A percentile compares a stretch with the other conserved stretches of the same genome.
Evolutionary conservation across 2,113 vertebrate genomes (phyloP).

Genomic region (Brachyhypopomus occidentalis): DNA sequence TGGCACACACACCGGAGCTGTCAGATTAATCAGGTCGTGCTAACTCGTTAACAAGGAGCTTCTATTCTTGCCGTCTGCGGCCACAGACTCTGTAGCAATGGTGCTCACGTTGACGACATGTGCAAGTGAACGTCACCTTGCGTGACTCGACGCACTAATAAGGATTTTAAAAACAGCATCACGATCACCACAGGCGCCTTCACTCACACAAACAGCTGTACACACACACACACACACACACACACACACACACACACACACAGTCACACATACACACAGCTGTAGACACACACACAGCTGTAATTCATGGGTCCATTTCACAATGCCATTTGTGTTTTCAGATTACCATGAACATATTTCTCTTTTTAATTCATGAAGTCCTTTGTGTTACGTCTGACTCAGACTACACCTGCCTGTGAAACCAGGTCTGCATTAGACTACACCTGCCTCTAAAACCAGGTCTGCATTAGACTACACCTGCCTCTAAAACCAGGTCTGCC

Average conservation of each 20-base stretch:
- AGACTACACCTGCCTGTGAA: too few relatives aligned
- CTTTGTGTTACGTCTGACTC: too few relatives aligned
- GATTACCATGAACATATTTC: too few relatives aligned
- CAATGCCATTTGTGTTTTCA: too few relatives aligned
- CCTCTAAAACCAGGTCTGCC: too few relatives aligned
- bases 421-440: too few relatives aligned
- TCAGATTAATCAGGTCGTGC: constrained; percentile 22
- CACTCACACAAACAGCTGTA: constrained; percentile 54
- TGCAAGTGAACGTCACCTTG: constrained; percentile 51
- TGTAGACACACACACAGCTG: constrained; percentile 44
- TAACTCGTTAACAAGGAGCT: constrained; percentile 65
- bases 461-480: too few relatives aligned
- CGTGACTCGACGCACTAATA: constrained; percentile 72
- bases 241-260: constrained; percentile 2
- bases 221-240: too few relatives aligned
- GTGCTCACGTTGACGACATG: constrained; percentile 45
- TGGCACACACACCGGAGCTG: background rate
- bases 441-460: too few relatives aligned
- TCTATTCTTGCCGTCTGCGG: constrained; percentile 69
- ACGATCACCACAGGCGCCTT: constrained; percentile 48
- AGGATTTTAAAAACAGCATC: constrained; percentile 69
- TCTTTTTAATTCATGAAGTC: too few relatives aligned
- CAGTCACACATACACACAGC: constrained; percentile 8
- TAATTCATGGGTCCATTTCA: constrained; percentile 54
- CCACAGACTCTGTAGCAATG: constrained; percentile 53